phyloP scores from a whole-genome alignment of 2,888 invertebrate species.

The Lottia gigantea region DNA sequence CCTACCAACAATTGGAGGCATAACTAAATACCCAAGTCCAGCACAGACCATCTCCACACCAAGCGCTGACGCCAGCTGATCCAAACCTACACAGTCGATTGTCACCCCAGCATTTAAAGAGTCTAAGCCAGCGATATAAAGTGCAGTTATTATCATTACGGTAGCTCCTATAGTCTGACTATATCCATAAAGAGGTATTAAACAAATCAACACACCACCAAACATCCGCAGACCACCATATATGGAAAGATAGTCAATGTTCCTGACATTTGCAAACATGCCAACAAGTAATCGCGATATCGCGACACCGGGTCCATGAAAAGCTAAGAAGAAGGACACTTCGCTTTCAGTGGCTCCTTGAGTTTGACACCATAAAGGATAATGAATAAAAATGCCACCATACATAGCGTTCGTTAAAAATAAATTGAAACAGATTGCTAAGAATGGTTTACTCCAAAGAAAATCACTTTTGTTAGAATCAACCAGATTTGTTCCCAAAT shows the following conservation, averaged over 20 bases:
- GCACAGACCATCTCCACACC: conserved; percentile 32
- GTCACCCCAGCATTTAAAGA: conserved; percentile 23
- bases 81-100: conserved; percentile 24
- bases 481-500: background rate
- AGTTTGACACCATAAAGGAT: conserved; percentile 8
- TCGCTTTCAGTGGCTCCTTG: background rate
- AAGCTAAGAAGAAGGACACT: conserved; percentile 20
- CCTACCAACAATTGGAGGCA: conserved; percentile 31
- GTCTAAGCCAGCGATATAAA: conserved; percentile 24
- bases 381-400: conserved; percentile 15
- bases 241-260: conserved; percentile 16
- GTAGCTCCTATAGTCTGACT: conserved; percentile 5
- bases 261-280: conserved; percentile 20
- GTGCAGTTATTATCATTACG: conserved; percentile 15
- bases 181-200: conserved; percentile 12
- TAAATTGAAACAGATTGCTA: conserved; percentile 14
- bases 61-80: conserved; percentile 25
- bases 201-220: conserved; percentile 10
- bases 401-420: conserved; percentile 9
- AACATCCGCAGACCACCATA: conserved; percentile 19
- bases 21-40: conserved; percentile 28
- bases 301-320: conserved; percentile 22
- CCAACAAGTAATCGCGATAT: conserved; percentile 21
- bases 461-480: too few species aligned
- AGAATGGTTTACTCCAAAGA: conserved; percentile 1